Percentiles rank a stretch among this genome's conserved stretches.
These are phyloP conservation scores for Bryconaethiops microstoma DNA, from an alignment of 2,797 vertebrate species.

Conservation along the genomic window DNA sequence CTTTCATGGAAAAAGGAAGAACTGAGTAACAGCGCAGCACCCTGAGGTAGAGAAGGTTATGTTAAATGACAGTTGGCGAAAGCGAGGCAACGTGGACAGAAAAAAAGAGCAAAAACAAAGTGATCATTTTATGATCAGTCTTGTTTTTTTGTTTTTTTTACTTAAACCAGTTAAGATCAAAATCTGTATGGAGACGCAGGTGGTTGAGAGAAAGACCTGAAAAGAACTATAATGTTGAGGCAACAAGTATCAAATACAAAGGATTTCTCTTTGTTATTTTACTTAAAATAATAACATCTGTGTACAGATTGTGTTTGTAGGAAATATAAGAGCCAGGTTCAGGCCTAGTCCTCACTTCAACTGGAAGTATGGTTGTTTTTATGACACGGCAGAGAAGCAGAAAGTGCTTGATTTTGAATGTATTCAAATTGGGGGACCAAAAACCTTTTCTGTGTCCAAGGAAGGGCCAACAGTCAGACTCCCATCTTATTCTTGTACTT, in stretches of 20 bases:
- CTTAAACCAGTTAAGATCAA: slow-evolving; percentile 19
- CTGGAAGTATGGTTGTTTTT: slow-evolving; percentile 47
- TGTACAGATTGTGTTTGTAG: slow-evolving; percentile 33
- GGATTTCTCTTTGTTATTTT: slow-evolving; percentile 32
- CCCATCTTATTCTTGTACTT: slow-evolving; percentile 58
- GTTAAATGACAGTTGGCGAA: slow-evolving; percentile 10
- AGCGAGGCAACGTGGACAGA: neutral
- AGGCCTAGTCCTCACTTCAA: slow-evolving; percentile 27
- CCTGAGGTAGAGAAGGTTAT: neutral
- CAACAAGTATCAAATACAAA: neutral
- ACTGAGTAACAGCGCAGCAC: slow-evolving; percentile 38
- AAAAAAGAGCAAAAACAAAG: neutral
- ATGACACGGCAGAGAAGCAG: slow-evolving; percentile 54
- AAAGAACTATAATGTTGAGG: neutral
- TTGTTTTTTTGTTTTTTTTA: neutral
- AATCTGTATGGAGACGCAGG: neutral
- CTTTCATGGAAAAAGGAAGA: slow-evolving; percentile 45
- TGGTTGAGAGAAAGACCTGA: neutral
- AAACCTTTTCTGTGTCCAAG: slow-evolving; percentile 43
- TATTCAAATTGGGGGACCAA: slow-evolving; percentile 59
- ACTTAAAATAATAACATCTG: slow-evolving; percentile 56
- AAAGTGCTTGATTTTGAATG: slow-evolving; percentile 69
- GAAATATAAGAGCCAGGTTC: slow-evolving; percentile 14
- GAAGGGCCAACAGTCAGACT: slow-evolving; percentile 53
- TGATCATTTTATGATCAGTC: slow-evolving; percentile 28